Evolutionary conservation across 1,140 invertebrate genomes (phyloP), one percentile per base, ranked within the genome.

Genomic region (Macrostomum lignano): DNA sequence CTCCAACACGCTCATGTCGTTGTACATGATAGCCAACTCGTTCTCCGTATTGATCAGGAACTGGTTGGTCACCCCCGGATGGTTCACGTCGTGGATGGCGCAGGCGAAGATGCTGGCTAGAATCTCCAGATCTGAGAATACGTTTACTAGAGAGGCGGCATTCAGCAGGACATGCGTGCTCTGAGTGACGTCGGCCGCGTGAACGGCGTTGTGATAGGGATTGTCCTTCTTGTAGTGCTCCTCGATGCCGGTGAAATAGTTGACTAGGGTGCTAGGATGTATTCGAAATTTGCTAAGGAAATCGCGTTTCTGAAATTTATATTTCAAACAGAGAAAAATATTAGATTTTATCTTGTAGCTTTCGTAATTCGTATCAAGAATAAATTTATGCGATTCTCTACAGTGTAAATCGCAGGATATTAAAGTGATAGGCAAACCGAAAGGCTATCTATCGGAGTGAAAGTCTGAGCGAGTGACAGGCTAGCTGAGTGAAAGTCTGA

Each of bases 1-100:
- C n/a, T n/a, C n/a, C n/a, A n/a, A n/a, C n/a, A n/a, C n/a, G n/a
- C n/a, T n/a, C n/a, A n/a, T n/a, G n/a, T n/a, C n/a, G n/a, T n/a
- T n/a, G n/a, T n/a, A n/a, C n/a, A n/a, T 94, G 23, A 93, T 81
- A 26, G 84, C 82, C 49, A 94, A 65, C 58, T 94, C 84, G 60
- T 94, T 82, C 57, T 94, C 93, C 25, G 61, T 58, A 36, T 61
- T 58, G 24, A 63, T 50, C 17, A 63, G 46, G 41, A 55, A 63
- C 41, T 64, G 60, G 46, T 64, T 64, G 11, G 60, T 63, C 9
- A 62, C 47, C 17, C 62, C 62, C 3, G 62, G 62, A 42, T 64
- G 62, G 40, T 64, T 62, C 9, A 64, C 59, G 42, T 64, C 62
- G n/a, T n/a, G n/a, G n/a, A n/a, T n/a, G n/a, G n/a, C n/a, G n/a